These are phyloP conservation scores for Gorsachius goisagi DNA, from an alignment of 2,113 vertebrate species.

Conservation along the genomic window DNA sequence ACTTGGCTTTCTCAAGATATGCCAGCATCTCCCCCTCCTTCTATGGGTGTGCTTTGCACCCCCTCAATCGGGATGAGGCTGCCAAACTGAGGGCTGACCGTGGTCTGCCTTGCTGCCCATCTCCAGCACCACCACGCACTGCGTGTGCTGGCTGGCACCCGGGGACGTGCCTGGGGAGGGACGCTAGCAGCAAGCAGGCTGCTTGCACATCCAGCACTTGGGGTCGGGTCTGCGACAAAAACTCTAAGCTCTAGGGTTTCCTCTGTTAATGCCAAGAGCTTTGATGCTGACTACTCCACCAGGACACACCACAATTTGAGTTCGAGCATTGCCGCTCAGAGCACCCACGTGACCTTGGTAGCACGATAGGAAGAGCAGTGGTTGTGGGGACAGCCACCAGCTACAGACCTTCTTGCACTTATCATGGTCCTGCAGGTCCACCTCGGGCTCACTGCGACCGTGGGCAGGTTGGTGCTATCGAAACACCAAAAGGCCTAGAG, in stretches of 20 bases:
- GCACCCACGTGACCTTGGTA: neutral
- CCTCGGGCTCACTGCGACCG: accelerated
- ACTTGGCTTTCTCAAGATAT: neutral
- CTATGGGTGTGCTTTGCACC: neutral
- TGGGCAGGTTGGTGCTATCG: neutral
- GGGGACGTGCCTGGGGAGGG: neutral
- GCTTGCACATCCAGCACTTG: neutral
- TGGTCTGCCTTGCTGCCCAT: neutral
- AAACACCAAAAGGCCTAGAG: neutral
- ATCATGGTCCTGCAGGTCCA: neutral
- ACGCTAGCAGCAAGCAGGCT: neutral
- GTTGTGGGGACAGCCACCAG: neutral
- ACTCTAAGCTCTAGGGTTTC: neutral
- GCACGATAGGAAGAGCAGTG: neutral
- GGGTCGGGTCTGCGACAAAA: neutral
- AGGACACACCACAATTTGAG: neutral
- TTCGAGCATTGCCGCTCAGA: accelerated
- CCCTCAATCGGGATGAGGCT: neutral
- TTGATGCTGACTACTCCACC: neutral
- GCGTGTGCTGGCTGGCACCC: neutral
- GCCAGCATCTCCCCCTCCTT: neutral
- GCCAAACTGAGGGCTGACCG: neutral
- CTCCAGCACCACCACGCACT: neutral
- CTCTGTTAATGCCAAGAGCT: neutral
- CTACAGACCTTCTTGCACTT: neutral